A percentile compares a stretch with the other conserved stretches of the same genome.
Conservation (phyloP, 2,888 invertebrate genomes). For the Ectobius pallidus region DNA sequence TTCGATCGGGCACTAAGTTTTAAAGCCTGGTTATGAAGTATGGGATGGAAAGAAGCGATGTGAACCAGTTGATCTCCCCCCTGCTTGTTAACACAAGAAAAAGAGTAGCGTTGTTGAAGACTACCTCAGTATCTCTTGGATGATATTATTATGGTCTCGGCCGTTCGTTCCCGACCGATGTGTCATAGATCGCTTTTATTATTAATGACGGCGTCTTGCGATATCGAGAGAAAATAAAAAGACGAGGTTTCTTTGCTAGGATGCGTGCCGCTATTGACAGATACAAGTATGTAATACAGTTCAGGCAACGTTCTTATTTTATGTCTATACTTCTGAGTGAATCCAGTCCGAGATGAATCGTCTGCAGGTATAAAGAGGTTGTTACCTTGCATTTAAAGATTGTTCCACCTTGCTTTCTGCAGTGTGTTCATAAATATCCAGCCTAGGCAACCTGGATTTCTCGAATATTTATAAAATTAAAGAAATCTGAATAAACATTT, state of each 20-base stretch:
- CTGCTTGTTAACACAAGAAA: slow-evolving; percentile 3
- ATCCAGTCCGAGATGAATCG: too few relatives aligned
- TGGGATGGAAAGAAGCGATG: background rate
- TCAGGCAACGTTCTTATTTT: background rate
- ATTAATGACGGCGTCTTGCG: background rate
- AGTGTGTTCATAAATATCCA: too few relatives aligned
- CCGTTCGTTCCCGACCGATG: background rate
- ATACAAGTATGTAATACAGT: background rate
- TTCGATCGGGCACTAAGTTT: too few relatives aligned
- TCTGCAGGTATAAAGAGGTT: too few relatives aligned
- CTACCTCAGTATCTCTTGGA: background rate
- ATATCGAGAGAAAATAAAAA: background rate
- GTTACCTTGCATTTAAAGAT: too few relatives aligned
- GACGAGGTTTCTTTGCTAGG: background rate
- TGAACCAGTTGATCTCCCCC: background rate
- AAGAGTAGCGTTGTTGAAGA: background rate
- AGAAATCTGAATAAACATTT: too few relatives aligned
- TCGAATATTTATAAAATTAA: too few relatives aligned
- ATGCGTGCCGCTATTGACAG: slow-evolving; percentile 6
- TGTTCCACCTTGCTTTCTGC: too few relatives aligned
- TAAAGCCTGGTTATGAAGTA: too few relatives aligned
- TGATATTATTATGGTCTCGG: background rate
- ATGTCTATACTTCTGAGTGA: background rate
- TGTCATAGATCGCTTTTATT: slow-evolving; percentile 5
- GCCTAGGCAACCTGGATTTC: too few relatives aligned